Base-by-base conservation (phyloP, 2,888 invertebrate species). In the Lysandra bellargus region DNA sequence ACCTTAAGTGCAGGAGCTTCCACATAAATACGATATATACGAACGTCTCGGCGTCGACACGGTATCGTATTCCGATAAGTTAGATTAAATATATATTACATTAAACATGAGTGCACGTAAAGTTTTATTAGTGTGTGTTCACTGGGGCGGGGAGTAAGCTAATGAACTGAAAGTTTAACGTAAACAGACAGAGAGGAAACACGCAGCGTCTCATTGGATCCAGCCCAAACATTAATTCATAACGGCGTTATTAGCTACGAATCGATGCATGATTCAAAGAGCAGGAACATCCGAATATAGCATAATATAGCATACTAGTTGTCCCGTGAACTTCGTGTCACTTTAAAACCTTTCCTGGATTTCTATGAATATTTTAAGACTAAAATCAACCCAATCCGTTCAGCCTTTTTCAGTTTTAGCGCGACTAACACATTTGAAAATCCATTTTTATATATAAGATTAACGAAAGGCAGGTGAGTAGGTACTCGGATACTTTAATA, bases 81-180 rank as follows among this genome's bases (percentile, higher is more conserved):
- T 57, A 33, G 33, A 57, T 76, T 57, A 76, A 53, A 76, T 76
- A 76, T 53, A 76, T 76, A 14, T 30, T 76, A 76, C 76, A 76
- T 76, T 76, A 76, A 57, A 76, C 76, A 76, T 76, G 76, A 76
- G 33, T 76, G 57, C 76, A 76, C 76, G 76, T 76, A 33, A 76
- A 53, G 33, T 76, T 76, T 57, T 57, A 76, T 53, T 76, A 53
- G 44, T n/a, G 40, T 72, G 17, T 17, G 9, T 44, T 44, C n/a
- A 44, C n/a, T 74, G 7, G 33, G 12, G 33, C 33, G 33, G 12
- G 17, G 14, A 33, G 57, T 76, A 17, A 53, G 76, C 76, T 57
- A 76, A 76, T 76, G 76, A 76, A 57, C 76, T 76, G 57, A 76
- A 76, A 76, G 76, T 76, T 76, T 57, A 30, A 53, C 53, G 76